These are phyloP conservation scores for Oncorhynchus mykiss DNA, from an alignment of 2,113 vertebrate species.

Conservation along the genomic window DNA sequence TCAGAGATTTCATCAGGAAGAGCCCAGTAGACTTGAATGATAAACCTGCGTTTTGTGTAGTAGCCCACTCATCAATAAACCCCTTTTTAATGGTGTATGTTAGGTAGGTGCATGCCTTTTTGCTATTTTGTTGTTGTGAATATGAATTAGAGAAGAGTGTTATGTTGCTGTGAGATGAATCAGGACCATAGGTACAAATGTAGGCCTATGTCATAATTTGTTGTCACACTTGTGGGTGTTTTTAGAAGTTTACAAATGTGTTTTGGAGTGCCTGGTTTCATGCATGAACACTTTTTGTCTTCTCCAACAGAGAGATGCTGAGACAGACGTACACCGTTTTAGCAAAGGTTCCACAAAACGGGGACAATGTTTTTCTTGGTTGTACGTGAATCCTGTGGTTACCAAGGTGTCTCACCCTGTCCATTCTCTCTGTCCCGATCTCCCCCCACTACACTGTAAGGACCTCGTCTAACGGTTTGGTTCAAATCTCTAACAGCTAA, in stretches of 20 bases:
- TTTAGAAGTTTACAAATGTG: too few relatives aligned
- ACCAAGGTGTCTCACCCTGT: not conserved
- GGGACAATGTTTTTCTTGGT: not conserved
- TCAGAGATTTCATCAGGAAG: constrained; percentile 40
- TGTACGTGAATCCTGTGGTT: not conserved
- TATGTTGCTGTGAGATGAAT: too few relatives aligned
- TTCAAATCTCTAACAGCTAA: constrained; percentile 66
- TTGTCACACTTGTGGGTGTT: too few relatives aligned
- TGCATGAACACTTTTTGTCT: too few relatives aligned
- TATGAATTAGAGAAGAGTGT: not conserved
- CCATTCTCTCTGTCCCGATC: not conserved
- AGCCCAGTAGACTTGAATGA: not conserved
- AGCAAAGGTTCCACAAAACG: not conserved
- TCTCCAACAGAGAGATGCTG: not conserved
- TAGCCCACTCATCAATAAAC: not conserved
- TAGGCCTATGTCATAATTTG: too few relatives aligned
- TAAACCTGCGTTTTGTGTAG: not conserved
- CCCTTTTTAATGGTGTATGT: not conserved
- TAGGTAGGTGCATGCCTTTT: not conserved
- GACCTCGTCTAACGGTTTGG: constrained; percentile 53
- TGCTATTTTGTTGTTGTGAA: not conserved
- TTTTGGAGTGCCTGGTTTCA: too few relatives aligned
- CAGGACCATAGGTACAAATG: too few relatives aligned
- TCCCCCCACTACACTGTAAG: not conserved
- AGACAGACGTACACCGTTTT: not conserved